Evolutionary conservation across 2,797 vertebrate species (phyloP), one percentile per base, ranked within the genome.

Genomic region (Neosalanx taihuensis): DNA sequence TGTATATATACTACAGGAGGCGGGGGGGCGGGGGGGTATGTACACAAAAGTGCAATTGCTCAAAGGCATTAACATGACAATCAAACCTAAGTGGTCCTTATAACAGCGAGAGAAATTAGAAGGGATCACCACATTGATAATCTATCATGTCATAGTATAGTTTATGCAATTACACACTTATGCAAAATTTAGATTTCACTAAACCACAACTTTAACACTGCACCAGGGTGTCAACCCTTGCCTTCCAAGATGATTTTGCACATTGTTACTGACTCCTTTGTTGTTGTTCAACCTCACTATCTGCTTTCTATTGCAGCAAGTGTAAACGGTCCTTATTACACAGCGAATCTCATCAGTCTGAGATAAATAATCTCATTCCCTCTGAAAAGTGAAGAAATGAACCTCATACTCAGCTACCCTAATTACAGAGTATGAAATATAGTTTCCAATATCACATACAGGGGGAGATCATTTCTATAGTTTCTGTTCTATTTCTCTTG

Each of bases 301-400:
- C 70, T 72, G 62, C 66, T 60, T 70, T 79, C 72, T 41, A 53
- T 64, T 46, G 66, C 58, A 67, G 70, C 77, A 84, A 80, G 71
- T 77, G 75, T 67, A 80, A 81, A 81, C 77, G 80, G 67, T 69
- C 64, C 73, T 84, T 80, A 84, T 84, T 84, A 86, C 78, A 75
- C 72, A 72, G 76, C 69, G 82, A 83, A 83, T 85, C 72, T 77
- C 80, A 78, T 84, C 79, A 84, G 72, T 65, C 69, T 29, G 67
- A 64, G 74, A 79, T 6, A 79, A 3, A 13, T 73, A 66, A 49
- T 67, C 70, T 71, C 49, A 66, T 81, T 79, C 67, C 70, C 7
- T 10, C 35, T 58, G 59, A 68, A 82, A 80, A 75, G 41, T 46
- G 41, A 12, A 46, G 76, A 85, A 75, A 84, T 73, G 26, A 84